Base-by-base conservation (phyloP, 2,888 invertebrate genomes). In the Drosophila maculinotata region DNA sequence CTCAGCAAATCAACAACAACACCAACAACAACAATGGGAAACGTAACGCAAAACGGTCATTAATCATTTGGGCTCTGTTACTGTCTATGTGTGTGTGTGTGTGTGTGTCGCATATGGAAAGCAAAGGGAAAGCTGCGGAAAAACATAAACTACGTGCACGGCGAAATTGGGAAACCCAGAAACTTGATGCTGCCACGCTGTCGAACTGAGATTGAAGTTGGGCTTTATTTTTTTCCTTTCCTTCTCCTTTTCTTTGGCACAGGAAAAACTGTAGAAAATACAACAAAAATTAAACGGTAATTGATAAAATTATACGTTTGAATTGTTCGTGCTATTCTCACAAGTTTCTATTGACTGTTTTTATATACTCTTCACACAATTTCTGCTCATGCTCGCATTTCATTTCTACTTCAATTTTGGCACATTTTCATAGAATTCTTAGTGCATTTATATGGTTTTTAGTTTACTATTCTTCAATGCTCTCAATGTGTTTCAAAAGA, bases 41-140 rank as follows among this genome's bases (percentile, higher is more conserved):
- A 31, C 33, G 33, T 45, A 48, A 49, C 42, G 54, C 67, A 69
- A 83, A 87, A 67, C 68, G 81, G 89, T 88, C 89, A 89, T 89
- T 89, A 90, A 89, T 89, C 89, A 89, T 88, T 84, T 83, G 69
- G 74, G 49, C 64, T 63, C 59, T 78, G 63, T 26, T 38, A 31
- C 59, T 62, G 49, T 66, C 56, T 54, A 30, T 42, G 10, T 44
- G 6, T 54, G 8, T 41, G 52, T 56, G 41, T 49, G 53, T 51
- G 30, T 68, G 48, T 45, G 35, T 58, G 53, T 41, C 49, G 47
- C 35, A 64, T 58, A 69, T 45, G 53, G 53, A 65, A 59, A 42
- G 45, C 42, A 17, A 48, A 63, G 44, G 35, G 38, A 48, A 77
- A 59, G 52, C 48, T 25, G 56, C 30, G 28, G 62, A 42, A 62